Conservation (phyloP, 2,888 invertebrate species). For the Drosophila limbata region DNA sequence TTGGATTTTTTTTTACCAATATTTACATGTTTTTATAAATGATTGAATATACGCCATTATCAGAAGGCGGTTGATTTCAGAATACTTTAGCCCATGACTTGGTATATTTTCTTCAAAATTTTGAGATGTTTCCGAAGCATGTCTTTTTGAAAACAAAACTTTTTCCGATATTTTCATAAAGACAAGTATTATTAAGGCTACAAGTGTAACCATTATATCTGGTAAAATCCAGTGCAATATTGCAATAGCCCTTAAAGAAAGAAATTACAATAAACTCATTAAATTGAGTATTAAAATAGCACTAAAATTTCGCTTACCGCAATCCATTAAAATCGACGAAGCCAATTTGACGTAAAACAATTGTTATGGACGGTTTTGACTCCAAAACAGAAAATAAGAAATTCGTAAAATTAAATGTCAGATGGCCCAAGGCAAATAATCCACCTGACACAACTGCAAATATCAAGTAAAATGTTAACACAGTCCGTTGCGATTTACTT, state of each 20-base stretch:
- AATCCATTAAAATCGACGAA: constrained; percentile 45
- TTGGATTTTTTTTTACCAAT: neutral
- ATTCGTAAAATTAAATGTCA: constrained; percentile 31
- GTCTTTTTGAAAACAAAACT: neutral
- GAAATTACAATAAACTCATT: no score
- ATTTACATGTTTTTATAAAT: constrained; percentile 57
- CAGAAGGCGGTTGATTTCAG: constrained; percentile 58
- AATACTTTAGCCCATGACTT: neutral
- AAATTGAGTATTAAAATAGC: no score
- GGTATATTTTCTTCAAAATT: neutral
- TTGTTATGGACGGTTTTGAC: neutral
- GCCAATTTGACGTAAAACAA: constrained; percentile 49
- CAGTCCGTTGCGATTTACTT: neutral
- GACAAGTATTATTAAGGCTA: constrained; percentile 35
- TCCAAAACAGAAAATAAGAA: constrained; percentile 9
- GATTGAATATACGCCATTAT: constrained; percentile 59
- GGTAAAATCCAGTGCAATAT: constrained; percentile 57
- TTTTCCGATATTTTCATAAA: constrained; percentile 15
- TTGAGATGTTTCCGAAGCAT: no score
- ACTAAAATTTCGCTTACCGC: constrained; percentile 24
- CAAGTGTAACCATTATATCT: constrained; percentile 43
- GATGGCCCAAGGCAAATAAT: constrained; percentile 33
- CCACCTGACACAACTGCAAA: constrained; percentile 20
- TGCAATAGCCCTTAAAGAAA: constrained; percentile 25
- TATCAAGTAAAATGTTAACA: constrained; percentile 34